Conservation (phyloP, 1,140 invertebrate genomes). For the Achroia grisella region DNA sequence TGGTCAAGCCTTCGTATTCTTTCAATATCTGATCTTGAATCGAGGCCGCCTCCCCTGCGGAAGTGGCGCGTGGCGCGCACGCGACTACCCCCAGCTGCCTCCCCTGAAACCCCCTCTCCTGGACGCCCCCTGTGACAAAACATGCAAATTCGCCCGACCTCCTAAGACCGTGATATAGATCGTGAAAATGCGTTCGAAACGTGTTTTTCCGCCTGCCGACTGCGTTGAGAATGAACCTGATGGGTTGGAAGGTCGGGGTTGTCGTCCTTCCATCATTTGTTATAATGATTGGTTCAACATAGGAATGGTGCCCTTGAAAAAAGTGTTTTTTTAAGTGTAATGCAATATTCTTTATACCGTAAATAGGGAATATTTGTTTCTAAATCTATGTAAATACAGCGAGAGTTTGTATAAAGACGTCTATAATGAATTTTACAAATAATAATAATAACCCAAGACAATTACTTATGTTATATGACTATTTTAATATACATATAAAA, state of each 20-base stretch:
- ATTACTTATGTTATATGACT: too few species aligned
- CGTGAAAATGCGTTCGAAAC: conserved; percentile 31
- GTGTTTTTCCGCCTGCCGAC: conserved; percentile 23
- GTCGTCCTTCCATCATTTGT: too few species aligned
- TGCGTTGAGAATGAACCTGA: conserved; percentile 29
- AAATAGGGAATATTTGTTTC: too few species aligned
- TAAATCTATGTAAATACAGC: too few species aligned
- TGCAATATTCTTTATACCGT: too few species aligned
- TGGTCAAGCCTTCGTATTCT: conserved; percentile 30
- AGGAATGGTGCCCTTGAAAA: too few species aligned
- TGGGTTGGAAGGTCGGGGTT: conserved; percentile 2
- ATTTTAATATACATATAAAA: too few species aligned
- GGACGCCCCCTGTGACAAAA: conserved; percentile 52
- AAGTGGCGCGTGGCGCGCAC: conserved; percentile 46
- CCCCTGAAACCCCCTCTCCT: neutral
- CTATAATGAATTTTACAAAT: too few species aligned
- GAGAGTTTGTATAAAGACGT: too few species aligned
- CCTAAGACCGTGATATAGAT: conserved; percentile 37
- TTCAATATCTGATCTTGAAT: conserved; percentile 51
- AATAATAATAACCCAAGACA: too few species aligned
- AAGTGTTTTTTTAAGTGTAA: too few species aligned
- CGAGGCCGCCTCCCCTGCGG: conserved; percentile 49
- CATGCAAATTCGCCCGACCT: conserved; percentile 67
- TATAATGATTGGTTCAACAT: too few species aligned
- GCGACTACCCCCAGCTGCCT: conserved; percentile 24